Evolutionary conservation across 2,113 vertebrate species (phyloP).

Genomic region (Myotis brandtii): DNA sequence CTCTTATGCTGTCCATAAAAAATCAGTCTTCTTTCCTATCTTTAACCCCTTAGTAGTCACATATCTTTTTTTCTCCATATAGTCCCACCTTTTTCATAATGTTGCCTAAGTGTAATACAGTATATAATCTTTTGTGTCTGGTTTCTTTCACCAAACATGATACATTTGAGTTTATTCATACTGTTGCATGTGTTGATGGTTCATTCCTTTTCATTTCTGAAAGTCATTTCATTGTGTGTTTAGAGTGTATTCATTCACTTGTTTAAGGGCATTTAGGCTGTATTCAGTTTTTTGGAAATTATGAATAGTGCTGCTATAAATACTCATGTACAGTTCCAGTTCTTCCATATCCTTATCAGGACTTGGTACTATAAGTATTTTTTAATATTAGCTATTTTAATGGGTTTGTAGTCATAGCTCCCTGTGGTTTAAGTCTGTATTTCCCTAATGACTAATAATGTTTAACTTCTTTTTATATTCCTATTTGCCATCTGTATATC

Average conservation of each 20-base stretch:
- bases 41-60: not conserved
- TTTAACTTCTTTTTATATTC: constrained; percentile 1
- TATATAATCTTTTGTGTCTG: not conserved
- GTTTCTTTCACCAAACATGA: not conserved
- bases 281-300: not conserved
- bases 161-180: not conserved
- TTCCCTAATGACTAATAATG: not conserved
- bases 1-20: not conserved
- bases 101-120: not conserved
- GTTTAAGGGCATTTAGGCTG: not conserved
- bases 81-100: constrained; percentile 22
- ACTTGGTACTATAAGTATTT: not conserved
- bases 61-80: not conserved
- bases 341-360: not conserved
- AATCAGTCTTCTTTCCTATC: not conserved
- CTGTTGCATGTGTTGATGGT: not conserved
- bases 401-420: not conserved
- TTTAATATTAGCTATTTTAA: constrained; percentile 48
- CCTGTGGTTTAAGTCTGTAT: constrained; percentile 9
- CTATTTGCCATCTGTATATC: constrained; percentile 4
- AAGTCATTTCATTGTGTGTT: not conserved
- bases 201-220: not conserved
- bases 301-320: not conserved
- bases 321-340: not conserved
- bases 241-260: not conserved